Conservation (phyloP, 2,888 invertebrate genomes). For the Euplexia lucipara region DNA sequence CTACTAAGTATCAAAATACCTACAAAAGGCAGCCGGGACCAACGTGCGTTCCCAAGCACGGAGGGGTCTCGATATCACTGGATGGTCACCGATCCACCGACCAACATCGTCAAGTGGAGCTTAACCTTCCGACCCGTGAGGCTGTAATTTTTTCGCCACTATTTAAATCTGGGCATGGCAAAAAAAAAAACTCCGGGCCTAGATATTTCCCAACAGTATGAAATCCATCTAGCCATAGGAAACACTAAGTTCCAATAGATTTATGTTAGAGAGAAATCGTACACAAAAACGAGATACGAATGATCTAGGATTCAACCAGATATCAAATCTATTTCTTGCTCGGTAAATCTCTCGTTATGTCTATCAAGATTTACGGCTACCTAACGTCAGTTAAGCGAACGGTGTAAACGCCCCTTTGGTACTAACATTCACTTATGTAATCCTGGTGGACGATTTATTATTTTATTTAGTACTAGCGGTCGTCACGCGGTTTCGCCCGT, state of each 20-base stretch:
- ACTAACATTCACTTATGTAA: slow-evolving; percentile 47
- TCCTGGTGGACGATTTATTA: slow-evolving; percentile 5
- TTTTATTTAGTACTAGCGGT: neutral
- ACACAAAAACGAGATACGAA: slow-evolving; percentile 35
- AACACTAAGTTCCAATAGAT: slow-evolving; percentile 2
- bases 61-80: too few relatives aligned
- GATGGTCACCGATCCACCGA: too few relatives aligned
- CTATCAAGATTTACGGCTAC: slow-evolving; percentile 41
- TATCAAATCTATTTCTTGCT: slow-evolving; percentile 53
- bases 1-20: too few relatives aligned
- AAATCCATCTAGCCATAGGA: neutral
- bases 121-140: too few relatives aligned
- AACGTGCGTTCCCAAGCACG: too few relatives aligned
- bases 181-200: too few relatives aligned
- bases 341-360: slow-evolving; percentile 40
- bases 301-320: slow-evolving; percentile 30
- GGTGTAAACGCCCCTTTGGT: slow-evolving; percentile 12
- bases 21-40: too few relatives aligned
- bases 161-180: too few relatives aligned
- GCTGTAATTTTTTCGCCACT: too few relatives aligned
- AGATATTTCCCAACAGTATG: too few relatives aligned
- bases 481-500: too few relatives aligned
- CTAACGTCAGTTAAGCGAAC: slow-evolving; percentile 40
- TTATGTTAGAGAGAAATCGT: slow-evolving; percentile 28
- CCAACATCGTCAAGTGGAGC: too few relatives aligned